Evolutionary conservation across 2,113 vertebrate genomes (phyloP).

Genomic region (Triplophysa siluroides): DNA sequence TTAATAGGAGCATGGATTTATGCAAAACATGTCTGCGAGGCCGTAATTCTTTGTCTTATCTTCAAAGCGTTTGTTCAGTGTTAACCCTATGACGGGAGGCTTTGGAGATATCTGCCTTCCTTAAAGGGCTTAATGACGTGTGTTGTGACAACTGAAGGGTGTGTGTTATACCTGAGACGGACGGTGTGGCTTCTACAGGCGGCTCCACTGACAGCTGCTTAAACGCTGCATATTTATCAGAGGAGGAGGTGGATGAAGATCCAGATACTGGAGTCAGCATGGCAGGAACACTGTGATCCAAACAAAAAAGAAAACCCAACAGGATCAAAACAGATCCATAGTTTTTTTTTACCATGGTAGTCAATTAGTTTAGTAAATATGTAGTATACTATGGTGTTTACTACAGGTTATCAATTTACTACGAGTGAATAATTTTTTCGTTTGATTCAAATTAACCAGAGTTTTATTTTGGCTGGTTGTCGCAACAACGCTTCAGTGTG

Average conservation of each 20-base stretch:
- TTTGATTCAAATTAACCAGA: too few relatives aligned
- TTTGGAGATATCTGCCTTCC: not conserved
- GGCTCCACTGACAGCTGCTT: conserved; percentile 89
- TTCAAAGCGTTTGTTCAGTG: conserved; percentile 14
- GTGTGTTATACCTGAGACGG: conserved; percentile 82
- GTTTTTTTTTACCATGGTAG: too few relatives aligned
- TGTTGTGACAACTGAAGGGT: not conserved
- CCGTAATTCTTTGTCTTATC: conserved; percentile 7
- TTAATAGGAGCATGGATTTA: not conserved
- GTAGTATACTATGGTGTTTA: too few relatives aligned
- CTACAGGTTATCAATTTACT: too few relatives aligned
- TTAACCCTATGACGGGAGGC: conserved; percentile 11
- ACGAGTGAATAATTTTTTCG: too few relatives aligned
- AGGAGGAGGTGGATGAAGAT: conserved; percentile 71
- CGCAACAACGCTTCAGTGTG: too few relatives aligned
- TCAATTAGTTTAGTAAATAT: too few relatives aligned
- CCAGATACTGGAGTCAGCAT: conserved; percentile 90
- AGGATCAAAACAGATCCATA: not conserved
- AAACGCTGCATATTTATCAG: conserved; percentile 94
- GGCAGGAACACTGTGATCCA: conserved; percentile 74
- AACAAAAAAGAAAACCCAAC: conserved; percentile 52
- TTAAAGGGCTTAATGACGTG: conserved; percentile 18
- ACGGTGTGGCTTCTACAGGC: conserved; percentile 76
- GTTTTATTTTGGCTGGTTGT: too few relatives aligned
- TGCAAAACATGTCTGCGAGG: not conserved